Percentiles rank a stretch among this genome's conserved stretches.
These are phyloP conservation scores for Poeciliopsis turrubarensis DNA, from an alignment of 2,113 vertebrate species.

Conservation along the genomic window DNA sequence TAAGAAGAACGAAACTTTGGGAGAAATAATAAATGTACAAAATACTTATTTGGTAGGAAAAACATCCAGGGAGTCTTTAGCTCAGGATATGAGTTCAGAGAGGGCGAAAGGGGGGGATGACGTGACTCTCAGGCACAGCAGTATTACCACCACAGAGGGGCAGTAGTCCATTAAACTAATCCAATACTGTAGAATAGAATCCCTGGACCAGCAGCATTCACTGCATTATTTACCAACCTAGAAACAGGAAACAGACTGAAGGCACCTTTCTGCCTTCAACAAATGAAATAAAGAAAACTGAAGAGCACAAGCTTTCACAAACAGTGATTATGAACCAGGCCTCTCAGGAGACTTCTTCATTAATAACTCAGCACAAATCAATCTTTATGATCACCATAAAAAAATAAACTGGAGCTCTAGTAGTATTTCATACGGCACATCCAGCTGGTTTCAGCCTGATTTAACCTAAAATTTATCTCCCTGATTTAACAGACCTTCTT, in stretches of 20 bases:
- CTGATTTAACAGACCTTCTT: background rate
- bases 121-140: slow-evolving; percentile 17
- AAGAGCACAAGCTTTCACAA: slow-evolving; percentile 48
- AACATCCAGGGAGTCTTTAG: background rate
- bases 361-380: slow-evolving; percentile 72
- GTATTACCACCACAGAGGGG: slow-evolving; percentile 60
- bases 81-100: slow-evolving; percentile 22
- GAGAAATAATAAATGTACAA: slow-evolving; percentile 9
- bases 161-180: slow-evolving; percentile 64
- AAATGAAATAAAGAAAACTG: slow-evolving; percentile 7
- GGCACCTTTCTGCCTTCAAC: slow-evolving; percentile 4
- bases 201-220: slow-evolving; percentile 12
- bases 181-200: slow-evolving; percentile 21
- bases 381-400: slow-evolving; percentile 80
- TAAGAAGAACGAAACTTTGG: background rate
- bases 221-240: slow-evolving; percentile 30
- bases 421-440: slow-evolving; percentile 15
- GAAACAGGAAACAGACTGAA: slow-evolving; percentile 11
- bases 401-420: slow-evolving; percentile 34
- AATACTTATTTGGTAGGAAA: background rate
- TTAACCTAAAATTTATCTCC: slow-evolving; percentile 16
- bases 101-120: slow-evolving; percentile 15
- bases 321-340: slow-evolving; percentile 67
- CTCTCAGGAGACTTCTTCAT: slow-evolving; percentile 73
- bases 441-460: slow-evolving; percentile 21